A percentile compares a stretch with the other conserved stretches of the same genome.
phyloP scores from a whole-genome alignment of 2,797 vertebrate genomes.

The Gorsachius magnificus region DNA sequence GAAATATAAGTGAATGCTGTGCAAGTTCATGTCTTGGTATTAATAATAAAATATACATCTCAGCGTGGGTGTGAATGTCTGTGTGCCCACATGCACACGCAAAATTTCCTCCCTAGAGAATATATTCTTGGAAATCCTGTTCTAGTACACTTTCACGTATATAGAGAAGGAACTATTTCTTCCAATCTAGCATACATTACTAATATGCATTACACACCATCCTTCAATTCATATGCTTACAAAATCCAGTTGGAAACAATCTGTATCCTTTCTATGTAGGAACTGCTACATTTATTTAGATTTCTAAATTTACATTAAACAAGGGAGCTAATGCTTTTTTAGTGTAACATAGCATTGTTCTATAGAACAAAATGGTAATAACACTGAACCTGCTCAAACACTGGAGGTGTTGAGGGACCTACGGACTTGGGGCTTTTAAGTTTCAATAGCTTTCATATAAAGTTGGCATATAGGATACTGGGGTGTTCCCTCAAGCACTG shows the following conservation, averaged over 20 bases:
- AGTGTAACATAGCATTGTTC: not conserved
- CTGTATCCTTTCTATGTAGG: not conserved
- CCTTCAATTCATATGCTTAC: not conserved
- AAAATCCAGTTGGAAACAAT: not conserved
- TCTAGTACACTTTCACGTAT: not conserved
- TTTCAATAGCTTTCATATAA: not conserved
- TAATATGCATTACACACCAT: not conserved
- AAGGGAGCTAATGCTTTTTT: not conserved
- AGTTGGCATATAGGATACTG: not conserved
- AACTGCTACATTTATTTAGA: not conserved
- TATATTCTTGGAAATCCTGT: not conserved
- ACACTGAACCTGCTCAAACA: not conserved
- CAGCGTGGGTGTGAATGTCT: not conserved
- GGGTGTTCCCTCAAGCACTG: not conserved
- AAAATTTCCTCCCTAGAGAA: not conserved
- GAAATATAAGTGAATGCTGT: not conserved
- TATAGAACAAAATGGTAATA: not conserved
- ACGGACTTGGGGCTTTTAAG: not conserved
- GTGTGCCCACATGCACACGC: fast-evolving
- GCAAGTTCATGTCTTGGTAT: not conserved
- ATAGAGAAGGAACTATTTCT: not conserved
- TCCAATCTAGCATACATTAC: not conserved
- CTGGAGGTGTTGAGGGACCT: not conserved
- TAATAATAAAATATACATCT: not conserved
- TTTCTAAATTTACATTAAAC: not conserved